These are phyloP conservation scores for Pseudoips prasinana DNA, from an alignment of 2,888 invertebrate genomes.

Conservation along the genomic window DNA sequence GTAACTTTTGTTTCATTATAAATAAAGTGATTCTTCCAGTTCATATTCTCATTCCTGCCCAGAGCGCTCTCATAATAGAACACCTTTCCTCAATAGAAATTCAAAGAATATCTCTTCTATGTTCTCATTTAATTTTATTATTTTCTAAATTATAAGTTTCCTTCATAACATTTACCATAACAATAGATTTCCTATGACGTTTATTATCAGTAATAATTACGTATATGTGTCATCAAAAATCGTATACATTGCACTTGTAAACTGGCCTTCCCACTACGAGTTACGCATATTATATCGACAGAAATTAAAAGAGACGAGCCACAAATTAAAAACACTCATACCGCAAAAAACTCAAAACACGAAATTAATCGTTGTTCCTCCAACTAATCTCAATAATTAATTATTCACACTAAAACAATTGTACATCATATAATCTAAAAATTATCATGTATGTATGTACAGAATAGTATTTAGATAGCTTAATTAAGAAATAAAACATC, in stretches of 20 bases:
- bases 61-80: conserved; percentile 56
- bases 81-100: conserved; percentile 54
- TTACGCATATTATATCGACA: conserved; percentile 40
- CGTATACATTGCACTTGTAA: conserved; percentile 83
- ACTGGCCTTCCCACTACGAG: conserved; percentile 76
- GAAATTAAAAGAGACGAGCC: conserved; percentile 57
- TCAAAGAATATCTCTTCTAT: conserved; percentile 62
- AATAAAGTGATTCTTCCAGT: conserved; percentile 54
- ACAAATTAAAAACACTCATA: conserved; percentile 62
- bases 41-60: conserved; percentile 37
- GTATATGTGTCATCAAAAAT: conserved; percentile 81
- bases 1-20: conserved; percentile 74
- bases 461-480: conserved; percentile 77
- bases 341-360: conserved; percentile 49
- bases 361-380: conserved; percentile 61
- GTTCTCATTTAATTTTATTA: conserved; percentile 48
- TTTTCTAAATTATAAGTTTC: conserved; percentile 66
- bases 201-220: conserved; percentile 76
- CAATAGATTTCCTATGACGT: conserved; percentile 72
- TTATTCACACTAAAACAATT: conserved; percentile 82
- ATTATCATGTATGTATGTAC: conserved; percentile 76
- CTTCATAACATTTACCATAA: conserved; percentile 73
- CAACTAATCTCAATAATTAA: conserved; percentile 72
- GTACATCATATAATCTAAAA: conserved; percentile 78
- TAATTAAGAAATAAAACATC: conserved; percentile 80